Conservation (phyloP, 2,888 invertebrate genomes). For the Ophraella communa region DNA sequence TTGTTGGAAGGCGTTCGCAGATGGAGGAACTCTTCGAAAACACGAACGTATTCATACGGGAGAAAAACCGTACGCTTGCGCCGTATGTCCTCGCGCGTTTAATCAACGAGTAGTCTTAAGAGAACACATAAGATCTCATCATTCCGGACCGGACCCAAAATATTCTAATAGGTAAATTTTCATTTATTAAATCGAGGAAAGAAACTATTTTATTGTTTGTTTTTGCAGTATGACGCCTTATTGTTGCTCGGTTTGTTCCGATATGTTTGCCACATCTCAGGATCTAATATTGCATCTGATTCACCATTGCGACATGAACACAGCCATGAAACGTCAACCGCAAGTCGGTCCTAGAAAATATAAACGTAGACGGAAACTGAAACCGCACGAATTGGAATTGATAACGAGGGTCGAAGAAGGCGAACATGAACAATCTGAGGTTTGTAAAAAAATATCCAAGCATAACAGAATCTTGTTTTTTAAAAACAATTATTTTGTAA, state of each 20-base stretch:
- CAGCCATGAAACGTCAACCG: conserved; percentile 79
- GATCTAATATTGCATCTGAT: conserved; percentile 84
- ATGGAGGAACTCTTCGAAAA: conserved; percentile 83
- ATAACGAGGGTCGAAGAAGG: conserved; percentile 49
- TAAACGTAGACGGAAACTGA: conserved; percentile 78
- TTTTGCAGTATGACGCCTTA: conserved; percentile 65
- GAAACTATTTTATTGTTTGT: not conserved
- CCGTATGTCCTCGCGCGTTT: conserved; percentile 85
- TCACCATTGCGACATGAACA: conserved; percentile 85
- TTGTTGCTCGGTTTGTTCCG: conserved; percentile 79
- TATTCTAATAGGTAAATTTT: conserved; percentile 61
- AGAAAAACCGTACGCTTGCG: conserved; percentile 82
- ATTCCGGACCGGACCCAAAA: conserved; percentile 80
- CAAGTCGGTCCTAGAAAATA: conserved; percentile 78
- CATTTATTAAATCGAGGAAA: not conserved
- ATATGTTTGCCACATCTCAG: conserved; percentile 72
- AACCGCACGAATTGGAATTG: conserved; percentile 67
- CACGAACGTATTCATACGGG: conserved; percentile 86
- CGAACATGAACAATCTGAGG: conserved; percentile 39
- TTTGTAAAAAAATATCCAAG: conserved; percentile 42
- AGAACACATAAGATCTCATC: conserved; percentile 85
- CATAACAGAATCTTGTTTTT: too few relatives aligned
- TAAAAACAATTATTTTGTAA: too few relatives aligned
- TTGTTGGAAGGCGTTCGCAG: conserved; percentile 90
- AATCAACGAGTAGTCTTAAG: conserved; percentile 85